These are phyloP conservation scores for Pristionchus pacificus DNA, from an alignment of 1,140 invertebrate genomes.

Conservation along the genomic window DNA sequence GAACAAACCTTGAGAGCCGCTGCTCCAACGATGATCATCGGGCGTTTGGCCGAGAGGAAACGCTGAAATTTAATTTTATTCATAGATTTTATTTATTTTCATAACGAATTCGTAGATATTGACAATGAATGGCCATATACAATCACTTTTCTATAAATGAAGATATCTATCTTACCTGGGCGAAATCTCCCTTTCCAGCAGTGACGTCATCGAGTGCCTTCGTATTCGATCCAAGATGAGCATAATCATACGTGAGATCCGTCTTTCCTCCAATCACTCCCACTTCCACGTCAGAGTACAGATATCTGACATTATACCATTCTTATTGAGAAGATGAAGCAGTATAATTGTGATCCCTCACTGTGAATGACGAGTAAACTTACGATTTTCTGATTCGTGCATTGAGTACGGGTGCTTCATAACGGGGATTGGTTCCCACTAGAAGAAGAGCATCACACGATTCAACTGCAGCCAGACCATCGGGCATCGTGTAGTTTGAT, in stretches of 20 bases:
- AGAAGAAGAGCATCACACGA: constrained; percentile 86
- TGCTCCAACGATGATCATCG: constrained; percentile 85
- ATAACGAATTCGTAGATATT: not conserved
- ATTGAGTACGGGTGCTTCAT: constrained; percentile 95
- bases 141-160: constrained; percentile 9
- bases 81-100: constrained; percentile 8
- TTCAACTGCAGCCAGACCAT: constrained; percentile 70
- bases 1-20: too few relatives aligned
- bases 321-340: not conserved
- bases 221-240: constrained; percentile 56
- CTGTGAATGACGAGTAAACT: constrained; percentile 57
- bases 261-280: constrained; percentile 83
- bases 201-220: constrained; percentile 45
- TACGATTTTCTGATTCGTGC: constrained; percentile 79
- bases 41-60: constrained; percentile 75
- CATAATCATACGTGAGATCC: constrained; percentile 83
- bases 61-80: constrained; percentile 59
- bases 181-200: constrained; percentile 61
- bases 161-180: constrained; percentile 28
- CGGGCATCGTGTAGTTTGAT: constrained; percentile 62
- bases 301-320: constrained; percentile 57
- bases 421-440: constrained; percentile 92
- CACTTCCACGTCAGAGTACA: constrained; percentile 62
- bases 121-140: not conserved
- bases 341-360: constrained; percentile 73